Conservation (phyloP, 64 coral and sea anemone genomes). For the Catalaphyllia jardinei region DNA sequence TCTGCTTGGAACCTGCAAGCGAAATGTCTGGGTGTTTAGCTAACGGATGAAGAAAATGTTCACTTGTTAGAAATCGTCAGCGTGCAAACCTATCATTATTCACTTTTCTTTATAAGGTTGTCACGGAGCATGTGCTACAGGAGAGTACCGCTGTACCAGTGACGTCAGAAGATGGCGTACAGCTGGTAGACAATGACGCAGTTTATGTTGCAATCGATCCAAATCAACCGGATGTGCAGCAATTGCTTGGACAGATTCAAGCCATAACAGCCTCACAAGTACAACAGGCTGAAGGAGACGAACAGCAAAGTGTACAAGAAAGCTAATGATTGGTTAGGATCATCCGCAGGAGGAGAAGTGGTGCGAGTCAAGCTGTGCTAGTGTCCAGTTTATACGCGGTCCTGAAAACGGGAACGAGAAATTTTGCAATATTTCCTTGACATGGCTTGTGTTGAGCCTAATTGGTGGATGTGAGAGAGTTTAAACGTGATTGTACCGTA, state of each 20-base stretch:
- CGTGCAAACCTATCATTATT: neutral
- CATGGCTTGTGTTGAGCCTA: neutral
- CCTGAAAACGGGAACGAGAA: neutral
- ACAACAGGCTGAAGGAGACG: slow-evolving; percentile 2
- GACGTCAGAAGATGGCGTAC: slow-evolving; percentile 41
- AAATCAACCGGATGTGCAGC: slow-evolving; percentile 77
- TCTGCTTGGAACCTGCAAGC: too few relatives aligned
- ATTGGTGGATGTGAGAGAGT: neutral
- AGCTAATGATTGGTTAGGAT: neutral
- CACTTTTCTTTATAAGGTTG: neutral
- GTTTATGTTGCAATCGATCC: slow-evolving; percentile 92
- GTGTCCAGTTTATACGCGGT: neutral
- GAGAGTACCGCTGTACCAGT: slow-evolving; percentile 54
- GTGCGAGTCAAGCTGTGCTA: neutral
- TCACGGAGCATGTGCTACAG: slow-evolving; percentile 46
- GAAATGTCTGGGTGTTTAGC: too few relatives aligned
- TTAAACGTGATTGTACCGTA: neutral
- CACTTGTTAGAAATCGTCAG: neutral
- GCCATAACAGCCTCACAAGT: slow-evolving; percentile 44
- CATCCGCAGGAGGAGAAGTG: neutral
- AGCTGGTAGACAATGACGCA: slow-evolving; percentile 33
- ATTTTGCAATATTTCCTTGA: neutral
- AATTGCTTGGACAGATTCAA: slow-evolving; percentile 80
- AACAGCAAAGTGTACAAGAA: neutral
- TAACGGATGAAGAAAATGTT: too few relatives aligned